Percentiles rank a stretch among this genome's conserved stretches.
These are phyloP conservation scores for Malurus alboscapulatus DNA, from an alignment of 2,113 vertebrate species.

Conservation along the genomic window DNA sequence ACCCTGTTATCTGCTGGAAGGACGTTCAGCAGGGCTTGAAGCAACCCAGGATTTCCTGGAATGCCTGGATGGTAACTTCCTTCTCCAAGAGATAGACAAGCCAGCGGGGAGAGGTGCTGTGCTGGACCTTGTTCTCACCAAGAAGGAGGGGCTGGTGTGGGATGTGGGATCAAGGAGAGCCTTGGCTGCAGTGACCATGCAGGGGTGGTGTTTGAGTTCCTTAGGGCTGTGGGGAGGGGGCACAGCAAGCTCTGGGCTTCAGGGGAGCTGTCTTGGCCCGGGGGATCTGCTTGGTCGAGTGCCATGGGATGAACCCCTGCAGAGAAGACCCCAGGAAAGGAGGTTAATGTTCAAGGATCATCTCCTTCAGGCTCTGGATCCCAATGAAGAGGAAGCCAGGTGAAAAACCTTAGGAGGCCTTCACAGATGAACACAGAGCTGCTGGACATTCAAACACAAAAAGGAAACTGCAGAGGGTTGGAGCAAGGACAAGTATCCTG, in stretches of 20 bases:
- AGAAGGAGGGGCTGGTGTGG: neutral
- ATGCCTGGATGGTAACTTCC: neutral
- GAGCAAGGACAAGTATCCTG: neutral
- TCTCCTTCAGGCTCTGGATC: neutral
- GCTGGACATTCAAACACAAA: neutral
- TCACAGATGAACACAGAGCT: neutral
- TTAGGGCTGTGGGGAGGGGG: neutral
- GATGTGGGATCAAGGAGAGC: neutral
- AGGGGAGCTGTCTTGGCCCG: neutral
- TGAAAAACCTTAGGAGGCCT: neutral
- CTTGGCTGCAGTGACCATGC: neutral
- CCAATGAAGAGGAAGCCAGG: neutral
- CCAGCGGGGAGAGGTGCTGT: neutral
- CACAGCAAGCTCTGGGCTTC: neutral
- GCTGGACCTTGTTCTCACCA: neutral
- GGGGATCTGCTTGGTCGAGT: neutral
- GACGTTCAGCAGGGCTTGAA: neutral
- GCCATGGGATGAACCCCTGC: neutral
- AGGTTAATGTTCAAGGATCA: neutral
- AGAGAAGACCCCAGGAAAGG: neutral
- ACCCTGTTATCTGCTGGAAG: neutral
- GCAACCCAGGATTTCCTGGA: neutral
- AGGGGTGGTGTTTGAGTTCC: neutral
- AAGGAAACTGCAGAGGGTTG: neutral
- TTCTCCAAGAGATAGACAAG: neutral